These are phyloP conservation scores for Xiphias gladius DNA, from an alignment of 2,113 vertebrate species.

Conservation along the genomic window DNA sequence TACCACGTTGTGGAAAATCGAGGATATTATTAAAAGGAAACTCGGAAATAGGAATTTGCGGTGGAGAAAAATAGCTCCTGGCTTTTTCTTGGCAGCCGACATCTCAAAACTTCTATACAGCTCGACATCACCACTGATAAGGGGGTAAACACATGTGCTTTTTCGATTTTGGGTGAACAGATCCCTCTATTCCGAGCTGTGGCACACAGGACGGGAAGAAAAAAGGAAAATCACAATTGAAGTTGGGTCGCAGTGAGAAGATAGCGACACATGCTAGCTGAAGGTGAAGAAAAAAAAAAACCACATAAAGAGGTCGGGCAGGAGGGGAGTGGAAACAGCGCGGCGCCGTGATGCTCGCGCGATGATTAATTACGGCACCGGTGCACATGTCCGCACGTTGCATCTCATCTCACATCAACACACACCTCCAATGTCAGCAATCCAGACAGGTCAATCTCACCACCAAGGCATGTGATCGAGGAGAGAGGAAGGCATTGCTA, in stretches of 20 bases:
- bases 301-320: neutral
- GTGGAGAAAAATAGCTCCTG: too few species aligned
- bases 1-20: too few species aligned
- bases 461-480: constrained; percentile 31
- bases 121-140: too few species aligned
- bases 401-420: constrained; percentile 27
- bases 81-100: too few species aligned
- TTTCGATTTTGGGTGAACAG: too few species aligned
- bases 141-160: too few species aligned
- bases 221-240: neutral
- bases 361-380: constrained; percentile 42
- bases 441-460: constrained; percentile 56
- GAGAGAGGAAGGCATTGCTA: neutral
- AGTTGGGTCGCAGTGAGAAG: neutral
- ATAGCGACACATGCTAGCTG: neutral
- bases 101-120: too few species aligned
- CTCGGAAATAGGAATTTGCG: too few species aligned
- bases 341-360: neutral
- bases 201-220: neutral
- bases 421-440: constrained; percentile 39
- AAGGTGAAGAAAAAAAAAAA: neutral
- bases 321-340: neutral
- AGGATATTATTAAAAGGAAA: too few species aligned
- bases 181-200: neutral
- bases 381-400: constrained; percentile 39